phyloP scores from a whole-genome alignment of 2,888 invertebrate species.

The Nipponacmea schrenckii region DNA sequence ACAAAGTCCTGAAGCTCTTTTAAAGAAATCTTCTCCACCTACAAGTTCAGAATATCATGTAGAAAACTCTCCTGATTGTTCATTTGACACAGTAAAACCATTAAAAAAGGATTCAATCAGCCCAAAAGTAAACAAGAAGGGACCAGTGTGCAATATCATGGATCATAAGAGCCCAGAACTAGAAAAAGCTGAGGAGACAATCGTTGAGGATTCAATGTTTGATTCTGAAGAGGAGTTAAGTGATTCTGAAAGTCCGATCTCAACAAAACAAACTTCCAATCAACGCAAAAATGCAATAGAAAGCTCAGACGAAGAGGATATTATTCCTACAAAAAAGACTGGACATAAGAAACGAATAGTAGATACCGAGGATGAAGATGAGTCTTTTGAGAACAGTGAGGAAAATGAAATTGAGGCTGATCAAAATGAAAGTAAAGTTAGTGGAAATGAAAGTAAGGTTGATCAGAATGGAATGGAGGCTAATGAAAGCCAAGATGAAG shows the following conservation, averaged over 20 bases:
- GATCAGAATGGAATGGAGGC: constrained; percentile 17
- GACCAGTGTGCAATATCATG: neutral
- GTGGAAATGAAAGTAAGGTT: constrained; percentile 10
- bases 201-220: neutral
- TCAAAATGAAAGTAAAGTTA: neutral
- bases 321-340: neutral
- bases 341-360: too few relatives aligned
- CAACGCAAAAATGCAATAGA: constrained; percentile 37
- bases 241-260: constrained; percentile 26
- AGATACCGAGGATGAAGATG: too few relatives aligned
- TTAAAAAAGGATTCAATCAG: neutral
- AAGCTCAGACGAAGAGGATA: constrained; percentile 42
- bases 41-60: neutral
- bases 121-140: neutral
- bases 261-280: constrained; percentile 26
- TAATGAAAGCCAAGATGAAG: constrained; percentile 16
- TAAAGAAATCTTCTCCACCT: neutral
- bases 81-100: neutral
- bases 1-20: neutral
- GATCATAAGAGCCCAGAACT: neutral
- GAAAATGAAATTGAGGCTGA: too few relatives aligned
- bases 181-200: neutral
- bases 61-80: neutral
- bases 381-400: neutral
- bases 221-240: constrained; percentile 24